These are phyloP conservation scores for Orius insidiosus DNA, from an alignment of 1,140 invertebrate genomes.

Conservation along the genomic window DNA sequence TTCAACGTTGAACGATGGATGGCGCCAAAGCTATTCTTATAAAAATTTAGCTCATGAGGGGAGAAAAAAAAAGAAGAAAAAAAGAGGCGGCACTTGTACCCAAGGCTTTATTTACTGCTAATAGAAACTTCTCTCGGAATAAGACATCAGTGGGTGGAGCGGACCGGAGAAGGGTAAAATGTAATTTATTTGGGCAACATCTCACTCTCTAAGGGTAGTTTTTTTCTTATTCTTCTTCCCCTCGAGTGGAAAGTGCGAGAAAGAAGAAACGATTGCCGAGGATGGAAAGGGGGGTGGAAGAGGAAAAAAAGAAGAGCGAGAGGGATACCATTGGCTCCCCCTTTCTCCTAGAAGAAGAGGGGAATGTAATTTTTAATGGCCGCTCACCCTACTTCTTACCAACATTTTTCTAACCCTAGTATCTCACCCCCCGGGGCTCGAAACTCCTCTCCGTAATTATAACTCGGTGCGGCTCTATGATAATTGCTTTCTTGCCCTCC, in stretches of 20 bases:
- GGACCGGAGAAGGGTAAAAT: not conserved
- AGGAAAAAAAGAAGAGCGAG: too few relatives aligned
- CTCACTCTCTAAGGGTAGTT: not conserved
- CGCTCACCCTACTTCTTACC: not conserved
- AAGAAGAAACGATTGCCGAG: too few relatives aligned
- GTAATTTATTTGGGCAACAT: conserved; percentile 8
- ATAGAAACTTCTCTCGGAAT: conserved; percentile 12
- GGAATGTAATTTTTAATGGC: conserved; percentile 10
- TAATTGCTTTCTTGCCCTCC: not conserved
- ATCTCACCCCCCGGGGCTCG: not conserved
- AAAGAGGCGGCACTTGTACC: too few relatives aligned
- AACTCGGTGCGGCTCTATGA: conserved; percentile 3
- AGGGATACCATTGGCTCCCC: not conserved
- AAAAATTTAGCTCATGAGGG: too few relatives aligned
- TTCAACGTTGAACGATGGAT: too few relatives aligned
- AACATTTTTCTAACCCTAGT: not conserved
- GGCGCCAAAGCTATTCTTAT: too few relatives aligned
- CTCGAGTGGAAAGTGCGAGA: too few relatives aligned
- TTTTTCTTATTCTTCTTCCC: too few relatives aligned
- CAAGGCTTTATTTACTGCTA: not conserved
- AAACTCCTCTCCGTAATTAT: conserved; percentile 2
- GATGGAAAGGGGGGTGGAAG: too few relatives aligned
- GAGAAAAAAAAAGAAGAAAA: too few relatives aligned
- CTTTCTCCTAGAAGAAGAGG: not conserved
- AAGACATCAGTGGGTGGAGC: conserved; percentile 10